Evolutionary conservation across 2,113 vertebrate genomes (phyloP).

Genomic region (Lutjanus erythropterus): DNA sequence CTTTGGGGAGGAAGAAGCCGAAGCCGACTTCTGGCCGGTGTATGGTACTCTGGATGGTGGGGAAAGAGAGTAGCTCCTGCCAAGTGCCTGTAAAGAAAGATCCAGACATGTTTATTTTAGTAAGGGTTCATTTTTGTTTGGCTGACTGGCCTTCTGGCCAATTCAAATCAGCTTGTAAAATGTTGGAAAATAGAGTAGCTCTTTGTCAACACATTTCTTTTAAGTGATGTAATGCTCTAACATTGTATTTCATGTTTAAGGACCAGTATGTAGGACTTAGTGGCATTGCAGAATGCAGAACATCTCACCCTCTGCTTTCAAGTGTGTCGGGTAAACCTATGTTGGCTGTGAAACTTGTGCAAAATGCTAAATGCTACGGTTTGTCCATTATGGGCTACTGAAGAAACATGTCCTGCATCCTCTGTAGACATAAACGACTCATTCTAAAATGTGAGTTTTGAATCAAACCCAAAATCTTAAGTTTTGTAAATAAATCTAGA

Average conservation of each 20-base stretch:
- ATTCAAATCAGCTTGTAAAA: conserved; percentile 46
- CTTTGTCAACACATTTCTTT: conserved; percentile 30
- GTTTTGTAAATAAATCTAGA: too few relatives aligned
- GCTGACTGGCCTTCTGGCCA: conserved; percentile 32
- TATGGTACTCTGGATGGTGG: conserved; percentile 84
- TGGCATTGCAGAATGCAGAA: too few relatives aligned
- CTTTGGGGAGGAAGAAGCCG: conserved; percentile 80
- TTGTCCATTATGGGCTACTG: too few relatives aligned
- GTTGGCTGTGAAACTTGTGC: too few relatives aligned
- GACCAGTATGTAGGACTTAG: too few relatives aligned
- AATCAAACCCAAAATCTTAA: too few relatives aligned
- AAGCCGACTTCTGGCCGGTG: conserved; percentile 69
- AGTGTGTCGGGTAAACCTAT: too few relatives aligned
- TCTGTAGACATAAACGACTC: too few relatives aligned
- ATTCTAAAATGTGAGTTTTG: too few relatives aligned
- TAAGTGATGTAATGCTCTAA: not conserved
- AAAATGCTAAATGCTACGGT: too few relatives aligned
- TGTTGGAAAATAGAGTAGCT: conserved; percentile 2
- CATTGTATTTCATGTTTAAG: not conserved
- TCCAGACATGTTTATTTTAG: conserved; percentile 71
- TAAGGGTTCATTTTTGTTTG: conserved; percentile 59
- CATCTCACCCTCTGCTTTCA: too few relatives aligned
- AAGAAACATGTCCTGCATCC: too few relatives aligned
- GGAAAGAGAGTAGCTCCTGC: conserved; percentile 86
- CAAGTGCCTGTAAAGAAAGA: conserved; percentile 76